phyloP scores from a whole-genome alignment of 1,140 invertebrate species.

The Drosophila hydei region DNA sequence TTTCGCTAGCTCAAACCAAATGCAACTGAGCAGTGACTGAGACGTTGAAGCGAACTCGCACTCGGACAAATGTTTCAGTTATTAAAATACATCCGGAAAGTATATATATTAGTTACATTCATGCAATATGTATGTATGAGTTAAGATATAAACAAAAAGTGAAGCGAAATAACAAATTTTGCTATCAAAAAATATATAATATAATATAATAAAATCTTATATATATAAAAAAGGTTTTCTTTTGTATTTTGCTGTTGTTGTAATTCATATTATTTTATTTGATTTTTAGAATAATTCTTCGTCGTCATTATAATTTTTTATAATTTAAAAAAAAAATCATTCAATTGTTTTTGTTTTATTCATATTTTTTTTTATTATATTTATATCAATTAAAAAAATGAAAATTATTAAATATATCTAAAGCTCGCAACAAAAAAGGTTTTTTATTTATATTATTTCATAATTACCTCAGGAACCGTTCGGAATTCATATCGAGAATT shows the following conservation, averaged over 20 bases:
- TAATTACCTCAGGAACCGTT: too few relatives aligned
- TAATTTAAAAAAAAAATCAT: background rate
- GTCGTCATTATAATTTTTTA: background rate
- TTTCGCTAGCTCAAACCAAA: background rate
- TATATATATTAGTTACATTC: background rate
- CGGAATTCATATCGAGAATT: too few relatives aligned
- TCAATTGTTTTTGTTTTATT: background rate
- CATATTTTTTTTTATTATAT: background rate
- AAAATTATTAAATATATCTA: background rate
- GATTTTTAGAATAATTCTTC: background rate
- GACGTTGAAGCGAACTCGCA: background rate
- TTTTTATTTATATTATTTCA: too few relatives aligned
- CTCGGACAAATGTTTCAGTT: background rate
- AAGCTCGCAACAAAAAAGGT: too few relatives aligned
- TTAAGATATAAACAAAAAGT: too few relatives aligned
- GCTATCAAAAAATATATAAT: too few relatives aligned
- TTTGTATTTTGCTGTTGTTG: too few relatives aligned
- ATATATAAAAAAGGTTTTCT: too few relatives aligned
- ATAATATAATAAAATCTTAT: too few relatives aligned
- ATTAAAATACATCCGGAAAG: background rate
- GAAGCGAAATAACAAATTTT: too few relatives aligned
- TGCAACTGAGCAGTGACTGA: background rate
- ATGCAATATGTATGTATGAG: background rate
- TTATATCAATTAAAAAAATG: too few relatives aligned
- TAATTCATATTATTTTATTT: too few relatives aligned